These are phyloP conservation scores for Trogon surrucura DNA, from an alignment of 2,113 vertebrate genomes.

Conservation along the genomic window DNA sequence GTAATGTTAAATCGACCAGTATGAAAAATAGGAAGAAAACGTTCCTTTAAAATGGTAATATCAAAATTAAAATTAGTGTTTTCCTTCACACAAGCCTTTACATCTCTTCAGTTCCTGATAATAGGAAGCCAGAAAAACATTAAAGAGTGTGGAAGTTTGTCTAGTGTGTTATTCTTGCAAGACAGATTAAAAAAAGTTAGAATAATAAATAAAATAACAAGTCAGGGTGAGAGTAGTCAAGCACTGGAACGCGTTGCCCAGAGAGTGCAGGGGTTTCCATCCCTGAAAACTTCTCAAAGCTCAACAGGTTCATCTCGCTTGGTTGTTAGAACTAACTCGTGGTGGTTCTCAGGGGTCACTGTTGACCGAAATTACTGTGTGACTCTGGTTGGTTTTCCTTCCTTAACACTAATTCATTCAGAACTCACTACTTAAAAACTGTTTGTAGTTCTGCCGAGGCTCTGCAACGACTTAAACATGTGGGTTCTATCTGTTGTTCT, in stretches of 20 bases:
- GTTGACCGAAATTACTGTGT: not conserved
- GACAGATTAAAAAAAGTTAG: not conserved
- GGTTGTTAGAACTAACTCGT: not conserved
- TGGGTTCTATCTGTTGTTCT: not conserved
- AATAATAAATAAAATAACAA: not conserved
- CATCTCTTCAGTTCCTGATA: not conserved
- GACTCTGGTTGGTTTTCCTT: not conserved
- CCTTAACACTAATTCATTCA: not conserved
- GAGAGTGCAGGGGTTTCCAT: not conserved
- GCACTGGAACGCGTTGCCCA: not conserved
- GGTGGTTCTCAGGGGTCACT: not conserved
- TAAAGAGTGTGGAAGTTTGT: not conserved
- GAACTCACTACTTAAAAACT: not conserved
- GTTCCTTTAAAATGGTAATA: not conserved
- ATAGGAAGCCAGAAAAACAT: not conserved
- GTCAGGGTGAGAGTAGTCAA: not conserved
- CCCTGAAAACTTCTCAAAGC: not conserved
- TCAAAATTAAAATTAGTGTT: not conserved
- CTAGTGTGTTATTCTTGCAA: not conserved
- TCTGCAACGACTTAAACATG: not conserved
- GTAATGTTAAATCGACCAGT: not conserved
- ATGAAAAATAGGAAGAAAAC: not conserved
- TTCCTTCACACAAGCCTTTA: not conserved
- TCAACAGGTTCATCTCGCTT: too few species aligned
- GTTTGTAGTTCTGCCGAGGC: not conserved